A percentile compares a stretch with the other conserved stretches of the same genome.
Evolutionary conservation across 2,113 vertebrate genomes (phyloP).

Genomic region (Syngnathoides biaculeatus): DNA sequence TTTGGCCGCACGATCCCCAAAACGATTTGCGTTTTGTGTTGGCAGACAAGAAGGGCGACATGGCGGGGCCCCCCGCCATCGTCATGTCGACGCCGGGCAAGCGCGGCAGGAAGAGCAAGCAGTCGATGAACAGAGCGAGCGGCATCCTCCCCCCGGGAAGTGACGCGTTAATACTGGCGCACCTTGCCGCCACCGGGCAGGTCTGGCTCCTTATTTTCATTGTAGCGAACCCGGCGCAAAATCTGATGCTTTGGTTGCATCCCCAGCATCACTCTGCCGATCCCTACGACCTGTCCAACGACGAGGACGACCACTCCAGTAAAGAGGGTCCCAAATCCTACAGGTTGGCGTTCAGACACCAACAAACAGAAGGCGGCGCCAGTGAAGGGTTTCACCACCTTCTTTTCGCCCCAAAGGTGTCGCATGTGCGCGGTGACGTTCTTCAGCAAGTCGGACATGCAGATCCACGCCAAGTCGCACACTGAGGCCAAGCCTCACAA

Average conservation of each 20-base stretch:
- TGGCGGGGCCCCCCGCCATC: slow-evolving; percentile 68
- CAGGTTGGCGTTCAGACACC: slow-evolving; percentile 48
- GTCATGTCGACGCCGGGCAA: slow-evolving; percentile 71
- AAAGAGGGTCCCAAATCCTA: slow-evolving; percentile 78
- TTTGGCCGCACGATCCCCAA: too few relatives aligned
- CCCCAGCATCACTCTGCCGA: slow-evolving; percentile 68
- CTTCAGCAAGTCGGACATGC: slow-evolving; percentile 99
- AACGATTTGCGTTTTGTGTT: too few relatives aligned
- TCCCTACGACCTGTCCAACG: slow-evolving; percentile 77
- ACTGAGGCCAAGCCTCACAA: slow-evolving; percentile 99
- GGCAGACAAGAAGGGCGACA: slow-evolving; percentile 87
- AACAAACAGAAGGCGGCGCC: neutral
- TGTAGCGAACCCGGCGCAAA: neutral
- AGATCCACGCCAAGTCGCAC: slow-evolving; percentile 97
- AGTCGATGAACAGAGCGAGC: slow-evolving; percentile 60
- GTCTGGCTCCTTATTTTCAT: slow-evolving; percentile 23
- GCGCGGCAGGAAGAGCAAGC: slow-evolving; percentile 76
- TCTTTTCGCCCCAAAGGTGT: slow-evolving; percentile 73
- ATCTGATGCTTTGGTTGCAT: slow-evolving; percentile 8
- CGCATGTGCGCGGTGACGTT: slow-evolving; percentile 98
- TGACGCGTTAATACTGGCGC: slow-evolving; percentile 75
- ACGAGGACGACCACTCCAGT: slow-evolving; percentile 73
- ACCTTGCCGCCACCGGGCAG: slow-evolving; percentile 76
- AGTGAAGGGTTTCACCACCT: neutral
- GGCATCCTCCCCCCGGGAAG: slow-evolving; percentile 70